These are phyloP conservation scores for Dasypus novemcinctus DNA, from an alignment of 2,113 vertebrate genomes.

Conservation along the genomic window DNA sequence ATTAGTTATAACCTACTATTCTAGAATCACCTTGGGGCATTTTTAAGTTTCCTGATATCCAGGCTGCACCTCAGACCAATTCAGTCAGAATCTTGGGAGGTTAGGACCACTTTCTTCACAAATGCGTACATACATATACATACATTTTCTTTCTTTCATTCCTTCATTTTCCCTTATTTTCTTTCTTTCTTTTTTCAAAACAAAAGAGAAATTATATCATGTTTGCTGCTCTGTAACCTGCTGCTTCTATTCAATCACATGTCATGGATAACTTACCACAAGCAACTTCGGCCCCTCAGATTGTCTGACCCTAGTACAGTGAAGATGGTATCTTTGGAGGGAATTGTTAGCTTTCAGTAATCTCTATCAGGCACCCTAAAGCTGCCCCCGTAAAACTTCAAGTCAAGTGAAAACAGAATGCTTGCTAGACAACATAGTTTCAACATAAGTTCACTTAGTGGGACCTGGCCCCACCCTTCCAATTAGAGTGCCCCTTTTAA, in stretches of 20 bases:
- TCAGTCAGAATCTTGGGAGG: background rate
- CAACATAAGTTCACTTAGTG: background rate
- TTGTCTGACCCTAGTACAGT: background rate
- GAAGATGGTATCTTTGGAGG: background rate
- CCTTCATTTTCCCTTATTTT: background rate
- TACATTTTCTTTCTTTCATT: background rate
- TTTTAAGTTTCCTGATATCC: background rate
- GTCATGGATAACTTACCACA: too few species aligned
- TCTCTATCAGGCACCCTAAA: background rate
- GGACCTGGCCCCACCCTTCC: background rate
- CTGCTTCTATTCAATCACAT: background rate
- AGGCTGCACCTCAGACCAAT: background rate
- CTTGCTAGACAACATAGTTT: background rate
- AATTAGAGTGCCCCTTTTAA: background rate
- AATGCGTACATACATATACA: background rate
- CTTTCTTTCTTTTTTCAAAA: background rate
- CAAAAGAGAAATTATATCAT: background rate
- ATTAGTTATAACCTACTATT: background rate
- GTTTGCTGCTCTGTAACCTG: background rate
- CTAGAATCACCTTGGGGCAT: background rate
- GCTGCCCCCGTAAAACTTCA: background rate
- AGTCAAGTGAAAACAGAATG: background rate
- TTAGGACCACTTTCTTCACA: background rate
- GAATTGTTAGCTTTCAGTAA: background rate
- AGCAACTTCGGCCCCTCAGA: background rate